phyloP scores from a whole-genome alignment of 2,888 invertebrate species.

The Erebia aethiops region DNA sequence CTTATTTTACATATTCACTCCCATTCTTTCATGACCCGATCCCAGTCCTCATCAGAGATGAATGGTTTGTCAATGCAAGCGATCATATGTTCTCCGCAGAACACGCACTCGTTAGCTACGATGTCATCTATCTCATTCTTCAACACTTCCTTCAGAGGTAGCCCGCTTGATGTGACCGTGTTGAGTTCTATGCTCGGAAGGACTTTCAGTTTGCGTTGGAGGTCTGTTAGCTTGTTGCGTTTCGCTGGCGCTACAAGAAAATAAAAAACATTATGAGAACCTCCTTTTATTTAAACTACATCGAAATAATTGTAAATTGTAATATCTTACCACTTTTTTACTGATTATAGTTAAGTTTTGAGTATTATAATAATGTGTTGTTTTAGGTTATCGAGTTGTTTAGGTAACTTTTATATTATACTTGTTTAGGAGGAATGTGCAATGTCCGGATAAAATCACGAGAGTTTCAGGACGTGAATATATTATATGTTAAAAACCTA shows the following conservation, averaged over 20 bases:
- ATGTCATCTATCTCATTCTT: slow-evolving; percentile 94
- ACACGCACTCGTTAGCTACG: slow-evolving; percentile 95
- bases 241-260: slow-evolving; percentile 75
- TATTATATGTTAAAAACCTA: too few relatives aligned
- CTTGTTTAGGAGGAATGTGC: too few relatives aligned
- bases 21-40: slow-evolving; percentile 93
- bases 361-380: too few relatives aligned
- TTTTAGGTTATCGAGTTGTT: too few relatives aligned
- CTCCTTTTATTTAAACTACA: not conserved
- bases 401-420: too few relatives aligned
- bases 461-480: too few relatives aligned
- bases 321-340: too few relatives aligned
- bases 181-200: slow-evolving; percentile 77
- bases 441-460: too few relatives aligned
- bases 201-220: slow-evolving; percentile 85
- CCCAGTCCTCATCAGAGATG: slow-evolving; percentile 91
- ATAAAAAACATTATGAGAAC: not conserved
- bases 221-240: slow-evolving; percentile 84
- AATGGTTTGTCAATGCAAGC: slow-evolving; percentile 95
- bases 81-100: slow-evolving; percentile 96
- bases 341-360: too few relatives aligned
- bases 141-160: slow-evolving; percentile 85
- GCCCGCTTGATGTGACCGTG: slow-evolving; percentile 61
- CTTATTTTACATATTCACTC: slow-evolving; percentile 70
- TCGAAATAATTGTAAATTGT: too few relatives aligned